Base-by-base conservation (phyloP, 2,113 vertebrate species). In the Cromileptes altivelis region DNA sequence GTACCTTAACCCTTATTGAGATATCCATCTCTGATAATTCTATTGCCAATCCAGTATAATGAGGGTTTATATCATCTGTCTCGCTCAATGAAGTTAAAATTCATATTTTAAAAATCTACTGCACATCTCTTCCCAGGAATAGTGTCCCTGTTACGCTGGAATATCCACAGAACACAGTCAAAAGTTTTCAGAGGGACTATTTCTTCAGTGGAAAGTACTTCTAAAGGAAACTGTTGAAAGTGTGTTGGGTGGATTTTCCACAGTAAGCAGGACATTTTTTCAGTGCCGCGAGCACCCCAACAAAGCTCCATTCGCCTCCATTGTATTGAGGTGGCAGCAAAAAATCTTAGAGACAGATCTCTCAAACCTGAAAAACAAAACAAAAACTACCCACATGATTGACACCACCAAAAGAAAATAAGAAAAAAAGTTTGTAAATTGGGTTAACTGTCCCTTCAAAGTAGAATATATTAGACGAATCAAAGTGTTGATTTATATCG, bases 151-250 rank as follows among this genome's bases (percentile, higher is more conserved):
- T 62, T 50, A 11, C 9, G 52, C 17, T 45, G 40, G 42, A 27
- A 78, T 63, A 73, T 56, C 23, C 25, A 62, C 45, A 61, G 17
- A 55, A 42, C 18, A 55, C 53, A 76, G 67, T 65, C 14, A 55
- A 69, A n/a, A 19, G 53, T 71, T 62, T 70, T 64, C 18, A 27
- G 21, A 23, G 23, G 3, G 27, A 67, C 15, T 45, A 10, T 58
- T 65, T 65, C 19, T 73, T 45, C 8, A 15, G 30, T 57, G 12
- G 9, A 52, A 74, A 33, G 49, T 19, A 53, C 23, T 14, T 71
- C 60, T 13, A 17, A 19, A 30, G 25, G 40, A 49, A 63, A 45
- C 33, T 55, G n/a, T 47, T 55, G 17, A 55, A 62, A 76, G 65
- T 70, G 49, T 27, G 4, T 47, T 65, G 0, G 17, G 3, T 55